Percentiles rank a stretch among this genome's conserved stretches.
phyloP scores from a whole-genome alignment of 2,888 invertebrate species.

The Peribatodes rhomboidaria region DNA sequence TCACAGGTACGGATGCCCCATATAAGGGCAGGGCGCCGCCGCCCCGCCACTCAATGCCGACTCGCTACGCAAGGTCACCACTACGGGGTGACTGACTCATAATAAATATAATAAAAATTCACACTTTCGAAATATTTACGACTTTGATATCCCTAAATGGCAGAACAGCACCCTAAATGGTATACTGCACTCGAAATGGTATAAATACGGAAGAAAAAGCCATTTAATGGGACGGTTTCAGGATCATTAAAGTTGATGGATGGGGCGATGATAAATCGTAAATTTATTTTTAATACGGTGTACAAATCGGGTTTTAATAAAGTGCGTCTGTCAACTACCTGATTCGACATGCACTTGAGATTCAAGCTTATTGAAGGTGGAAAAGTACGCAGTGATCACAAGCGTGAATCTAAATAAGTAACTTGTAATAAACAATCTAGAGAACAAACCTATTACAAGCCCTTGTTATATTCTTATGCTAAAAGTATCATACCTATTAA shows the following conservation, averaged over 20 bases:
- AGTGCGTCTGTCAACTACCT: constrained; percentile 40
- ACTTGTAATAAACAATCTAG: not conserved
- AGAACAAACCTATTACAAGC: no score
- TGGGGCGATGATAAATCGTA: constrained; percentile 47
- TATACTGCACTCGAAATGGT: constrained; percentile 56
- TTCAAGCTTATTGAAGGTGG: constrained; percentile 33
- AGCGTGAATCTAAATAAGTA: not conserved
- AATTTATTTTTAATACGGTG: constrained; percentile 44
- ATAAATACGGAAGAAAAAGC: constrained; percentile 68
- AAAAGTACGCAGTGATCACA: constrained; percentile 3
- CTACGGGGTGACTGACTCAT: constrained; percentile 76
- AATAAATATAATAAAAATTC: constrained; percentile 59
- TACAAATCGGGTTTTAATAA: constrained; percentile 43
- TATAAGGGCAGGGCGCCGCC: constrained; percentile 68
- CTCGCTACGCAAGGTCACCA: constrained; percentile 37
- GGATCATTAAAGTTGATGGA: constrained; percentile 58
- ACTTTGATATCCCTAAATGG: constrained; percentile 64
- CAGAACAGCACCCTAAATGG: constrained; percentile 53
- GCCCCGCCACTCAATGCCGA: constrained; percentile 62
- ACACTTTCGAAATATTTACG: constrained; percentile 72
- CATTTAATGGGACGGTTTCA: constrained; percentile 40
- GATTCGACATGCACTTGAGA: constrained; percentile 42
- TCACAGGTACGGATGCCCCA: constrained; percentile 35
- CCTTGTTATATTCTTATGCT: not conserved
- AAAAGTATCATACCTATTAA: not conserved